Conservation (phyloP, 2,888 invertebrate species). For the Volucella inflata region DNA sequence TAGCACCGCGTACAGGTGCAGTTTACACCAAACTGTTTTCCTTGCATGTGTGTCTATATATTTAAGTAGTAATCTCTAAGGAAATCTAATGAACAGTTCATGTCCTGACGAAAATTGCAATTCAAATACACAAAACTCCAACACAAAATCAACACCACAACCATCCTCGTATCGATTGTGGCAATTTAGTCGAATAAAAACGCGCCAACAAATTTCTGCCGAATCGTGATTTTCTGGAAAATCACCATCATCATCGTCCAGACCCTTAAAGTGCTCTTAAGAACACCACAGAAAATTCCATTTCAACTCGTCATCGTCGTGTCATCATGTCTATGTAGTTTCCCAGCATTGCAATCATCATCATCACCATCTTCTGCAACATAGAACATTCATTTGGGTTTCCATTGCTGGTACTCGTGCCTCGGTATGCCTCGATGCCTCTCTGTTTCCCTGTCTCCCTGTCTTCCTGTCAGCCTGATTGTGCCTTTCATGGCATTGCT, state of each 20-base stretch:
- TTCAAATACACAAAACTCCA: conserved; percentile 9
- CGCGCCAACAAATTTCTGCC: conserved; percentile 42
- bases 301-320: conserved; percentile 48
- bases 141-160: conserved; percentile 15
- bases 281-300: conserved; percentile 20
- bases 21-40: conserved; percentile 33
- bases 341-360: conserved; percentile 54
- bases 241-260: conserved; percentile 3
- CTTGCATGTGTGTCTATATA: conserved; percentile 32
- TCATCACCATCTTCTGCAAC: conserved; percentile 4
- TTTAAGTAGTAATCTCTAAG: conserved; percentile 40
- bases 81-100: conserved; percentile 59
- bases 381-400: conserved; percentile 30
- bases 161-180: conserved; percentile 58
- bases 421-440: neutral
- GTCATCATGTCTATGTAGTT: neutral
- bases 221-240: conserved; percentile 67
- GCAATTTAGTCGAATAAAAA: conserved; percentile 18
- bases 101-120: conserved; percentile 48
- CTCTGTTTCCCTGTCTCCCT: too few relatives aligned
- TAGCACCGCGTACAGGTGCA: conserved; percentile 67
- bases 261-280: conserved; percentile 25
- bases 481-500: neutral
- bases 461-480: too few relatives aligned
- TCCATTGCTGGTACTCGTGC: neutral